Evolutionary conservation across 1,140 invertebrate species (phyloP), one percentile per base, ranked within the genome.

Genomic region (Bicyclus anynana): DNA sequence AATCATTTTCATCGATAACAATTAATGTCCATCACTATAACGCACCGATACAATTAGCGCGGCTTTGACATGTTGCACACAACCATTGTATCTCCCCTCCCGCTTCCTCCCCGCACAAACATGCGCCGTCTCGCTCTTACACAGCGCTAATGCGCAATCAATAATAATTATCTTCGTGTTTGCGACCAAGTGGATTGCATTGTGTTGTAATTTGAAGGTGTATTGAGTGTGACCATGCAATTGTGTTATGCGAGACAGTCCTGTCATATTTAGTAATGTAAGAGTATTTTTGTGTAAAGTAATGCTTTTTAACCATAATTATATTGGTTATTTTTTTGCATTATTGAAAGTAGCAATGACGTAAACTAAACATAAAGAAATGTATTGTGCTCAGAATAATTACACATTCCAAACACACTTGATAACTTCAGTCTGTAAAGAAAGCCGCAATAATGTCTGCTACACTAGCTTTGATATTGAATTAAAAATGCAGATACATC

Each of bases 131-230:
- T 35, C 63, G 9, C 37, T 69, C 60, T 50, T 44, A 35, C 59
- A 3, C 58, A 47, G 53, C 46, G 65, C 75, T 84, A 80, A 84
- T 81, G 73, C 73, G 78, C 83, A 86, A 86, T 86, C 83, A 83
- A 86, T 86, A 86, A 84, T 86, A 79, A 86, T 86, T 83, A 86
- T 83, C 70, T 74, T 74, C 65, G 71, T 84, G 77, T 86, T 84
- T 84, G 81, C 76, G 65, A 71, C 75, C 74, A 74, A 80, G 79
- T 77, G 77, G 70, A 82, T 83, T 80, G 80, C 74, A 80, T 81
- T 82, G 76, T 73, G 70, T 55, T 53, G 65, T 61, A 59, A 65
- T 73, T 65, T 70, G 62, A 54, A 68, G 61, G 65, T 65, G 62
- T 48, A 52, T 10, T 29, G 27, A 17, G 26, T 47, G 59, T 54